These are phyloP conservation scores for Lasaia peninsularis DNA, from an alignment of 1,140 invertebrate species.

Conservation along the genomic window DNA sequence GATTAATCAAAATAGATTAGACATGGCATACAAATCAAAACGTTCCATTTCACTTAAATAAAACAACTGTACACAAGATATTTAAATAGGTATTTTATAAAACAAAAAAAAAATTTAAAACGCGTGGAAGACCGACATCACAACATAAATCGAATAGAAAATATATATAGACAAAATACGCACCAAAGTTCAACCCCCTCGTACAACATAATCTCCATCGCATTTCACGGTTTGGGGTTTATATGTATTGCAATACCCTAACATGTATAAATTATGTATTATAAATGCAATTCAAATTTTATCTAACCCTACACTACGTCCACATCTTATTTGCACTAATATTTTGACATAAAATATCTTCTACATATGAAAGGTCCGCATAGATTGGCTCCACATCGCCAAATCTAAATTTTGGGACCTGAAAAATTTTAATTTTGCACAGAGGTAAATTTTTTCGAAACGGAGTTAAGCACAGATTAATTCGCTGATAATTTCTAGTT, in stretches of 20 bases:
- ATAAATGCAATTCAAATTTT: slow-evolving; percentile 8
- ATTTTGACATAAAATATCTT: neutral
- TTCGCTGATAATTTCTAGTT: no score
- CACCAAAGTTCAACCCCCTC: slow-evolving; percentile 23
- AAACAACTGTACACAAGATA: slow-evolving; percentile 58
- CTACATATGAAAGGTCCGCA: neutral
- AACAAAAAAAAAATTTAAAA: slow-evolving; percentile 51
- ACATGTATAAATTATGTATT: slow-evolving; percentile 11
- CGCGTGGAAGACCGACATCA: slow-evolving; percentile 73
- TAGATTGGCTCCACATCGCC: neutral
- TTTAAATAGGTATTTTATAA: slow-evolving; percentile 68
- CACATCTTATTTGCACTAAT: slow-evolving; percentile 8
- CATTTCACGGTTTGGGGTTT: slow-evolving; percentile 10
- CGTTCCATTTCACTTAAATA: slow-evolving; percentile 50
- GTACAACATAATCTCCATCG: slow-evolving; percentile 8
- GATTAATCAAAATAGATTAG: slow-evolving; percentile 24
- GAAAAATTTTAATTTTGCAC: no score
- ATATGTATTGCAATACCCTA: slow-evolving; percentile 11
- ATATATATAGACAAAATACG: slow-evolving; percentile 47
- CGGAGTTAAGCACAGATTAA: no score
- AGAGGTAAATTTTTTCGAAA: no score
- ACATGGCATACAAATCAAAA: slow-evolving; percentile 55
- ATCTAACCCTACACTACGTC: slow-evolving; percentile 1
- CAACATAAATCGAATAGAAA: slow-evolving; percentile 74
- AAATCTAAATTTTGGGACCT: no score